Evolutionary conservation across 92 coral and sea anemone species (phyloP), one percentile per base, ranked within the genome.

Genomic region (Virgularia gustaviana): DNA sequence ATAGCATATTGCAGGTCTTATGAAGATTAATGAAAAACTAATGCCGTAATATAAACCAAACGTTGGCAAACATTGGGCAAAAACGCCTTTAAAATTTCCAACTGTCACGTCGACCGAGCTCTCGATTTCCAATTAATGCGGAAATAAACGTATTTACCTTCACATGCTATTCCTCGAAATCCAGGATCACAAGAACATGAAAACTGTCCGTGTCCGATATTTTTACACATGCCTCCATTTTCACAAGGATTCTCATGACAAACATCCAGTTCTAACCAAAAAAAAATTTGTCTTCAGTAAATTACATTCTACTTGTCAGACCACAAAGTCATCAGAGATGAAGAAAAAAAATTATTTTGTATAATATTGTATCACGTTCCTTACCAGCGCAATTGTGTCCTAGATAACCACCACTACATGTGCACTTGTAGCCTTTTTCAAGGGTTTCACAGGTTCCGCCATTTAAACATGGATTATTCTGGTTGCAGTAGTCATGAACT

Each of bases 231-330:
- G 4, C 98, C 98, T 18, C 90, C 91, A 72, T 94, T 88, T 2
- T 89, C 81, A 31, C 98, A 94, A 13, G 98, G 98, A 55, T 85
- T 94, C 24, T 95, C 94, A 62, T 94, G 94, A 33, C 98, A 94
- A 38, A 76, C 81, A 56, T 94, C 96, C 32, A 89, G 55, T 66
- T 94, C 99, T 94, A 67, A n/a, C n/a, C n/a, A n/a, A n/a, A n/a
- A n/a, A n/a, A n/a, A n/a, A n/a, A n/a, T n/a, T n/a, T n/a, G n/a
- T n/a, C n/a, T n/a, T n/a, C n/a, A n/a, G n/a, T n/a, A n/a, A n/a
- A n/a, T n/a, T n/a, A n/a, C n/a, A n/a, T n/a, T n/a, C n/a, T n/a
- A n/a, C n/a, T n/a, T n/a, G n/a, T n/a, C n/a, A n/a, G n/a, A n/a
- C n/a, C n/a, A n/a, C n/a, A n/a, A 43, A 43, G 51, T 4, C 51